Evolutionary conservation across 2,113 vertebrate genomes (phyloP).

Genomic region (Pyrgilauda ruficollis): DNA sequence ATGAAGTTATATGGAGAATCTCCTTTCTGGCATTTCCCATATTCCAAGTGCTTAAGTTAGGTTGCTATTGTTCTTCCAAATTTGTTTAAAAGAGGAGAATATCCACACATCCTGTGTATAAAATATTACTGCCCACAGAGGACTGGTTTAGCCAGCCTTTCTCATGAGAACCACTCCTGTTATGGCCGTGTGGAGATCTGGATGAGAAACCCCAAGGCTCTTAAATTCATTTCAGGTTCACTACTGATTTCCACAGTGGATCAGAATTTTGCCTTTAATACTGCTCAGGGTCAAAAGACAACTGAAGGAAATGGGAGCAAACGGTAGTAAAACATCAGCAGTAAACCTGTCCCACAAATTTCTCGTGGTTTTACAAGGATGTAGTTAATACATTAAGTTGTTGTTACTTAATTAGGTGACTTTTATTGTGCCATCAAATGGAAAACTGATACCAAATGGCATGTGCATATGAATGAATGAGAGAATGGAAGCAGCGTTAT

Average conservation of each 20-base stretch:
- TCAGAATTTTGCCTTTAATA: not conserved
- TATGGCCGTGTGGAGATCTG: not conserved
- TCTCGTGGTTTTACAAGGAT: slow-evolving; percentile 51
- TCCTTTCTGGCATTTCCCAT: not conserved
- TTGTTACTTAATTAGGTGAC: slow-evolving; percentile 51
- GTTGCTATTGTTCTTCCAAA: not conserved
- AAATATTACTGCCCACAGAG: not conserved
- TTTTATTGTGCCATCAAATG: slow-evolving; percentile 55
- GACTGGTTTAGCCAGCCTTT: not conserved
- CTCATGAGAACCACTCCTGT: not conserved
- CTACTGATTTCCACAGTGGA: not conserved
- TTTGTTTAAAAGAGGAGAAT: not conserved
- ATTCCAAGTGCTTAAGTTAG: not conserved
- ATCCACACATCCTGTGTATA: not conserved
- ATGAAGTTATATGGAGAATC: not conserved
- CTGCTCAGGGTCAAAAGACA: not conserved
- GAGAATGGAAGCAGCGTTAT: not conserved
- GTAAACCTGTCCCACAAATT: slow-evolving; percentile 59
- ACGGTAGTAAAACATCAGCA: slow-evolving; percentile 23
- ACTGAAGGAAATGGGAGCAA: slow-evolving; percentile 21
- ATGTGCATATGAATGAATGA: not conserved
- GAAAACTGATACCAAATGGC: slow-evolving; percentile 40
- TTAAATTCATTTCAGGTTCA: not conserved
- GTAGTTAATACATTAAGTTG: slow-evolving; percentile 51
- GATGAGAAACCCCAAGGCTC: slow-evolving; percentile 17